These are phyloP conservation scores for Cercopithecus petaurista DNA, from an alignment of 2,797 vertebrate genomes.

Conservation along the genomic window DNA sequence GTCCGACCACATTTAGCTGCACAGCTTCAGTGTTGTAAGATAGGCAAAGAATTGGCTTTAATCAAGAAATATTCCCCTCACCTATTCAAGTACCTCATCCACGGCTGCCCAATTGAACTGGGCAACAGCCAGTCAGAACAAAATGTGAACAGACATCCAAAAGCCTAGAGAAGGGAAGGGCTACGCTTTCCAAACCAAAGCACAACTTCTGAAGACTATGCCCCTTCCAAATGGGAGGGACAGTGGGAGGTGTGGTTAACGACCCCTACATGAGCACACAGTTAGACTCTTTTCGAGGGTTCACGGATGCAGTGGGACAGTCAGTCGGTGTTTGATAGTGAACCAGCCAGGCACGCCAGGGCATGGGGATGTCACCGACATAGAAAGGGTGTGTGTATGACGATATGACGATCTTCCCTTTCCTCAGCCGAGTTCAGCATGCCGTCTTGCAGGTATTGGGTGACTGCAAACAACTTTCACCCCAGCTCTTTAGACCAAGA, in stretches of 20 bases:
- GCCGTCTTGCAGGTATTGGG: fast-evolving
- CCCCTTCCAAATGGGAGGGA: not conserved
- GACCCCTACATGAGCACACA: not conserved
- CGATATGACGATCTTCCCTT: not conserved
- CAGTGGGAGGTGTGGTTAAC: fast-evolving
- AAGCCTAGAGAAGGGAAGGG: not conserved
- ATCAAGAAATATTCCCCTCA: not conserved
- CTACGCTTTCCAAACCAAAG: not conserved
- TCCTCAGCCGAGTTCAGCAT: not conserved
- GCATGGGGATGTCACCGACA: fast-evolving
- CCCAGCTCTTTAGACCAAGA: not conserved
- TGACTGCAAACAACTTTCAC: not conserved
- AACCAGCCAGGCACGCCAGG: not conserved
- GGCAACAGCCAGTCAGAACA: not conserved
- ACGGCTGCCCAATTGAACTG: not conserved
- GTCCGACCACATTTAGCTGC: not conserved
- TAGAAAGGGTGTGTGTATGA: fast-evolving
- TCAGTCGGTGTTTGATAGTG: not conserved
- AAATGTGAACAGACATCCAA: not conserved
- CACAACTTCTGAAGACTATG: not conserved
- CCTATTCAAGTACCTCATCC: not conserved
- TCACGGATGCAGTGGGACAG: fast-evolving
- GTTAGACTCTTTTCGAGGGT: not conserved
- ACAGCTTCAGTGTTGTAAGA: not conserved
- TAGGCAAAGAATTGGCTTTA: not conserved